Base-by-base conservation (phyloP, 2,888 invertebrate genomes). In the Cosmopolites sordidus region DNA sequence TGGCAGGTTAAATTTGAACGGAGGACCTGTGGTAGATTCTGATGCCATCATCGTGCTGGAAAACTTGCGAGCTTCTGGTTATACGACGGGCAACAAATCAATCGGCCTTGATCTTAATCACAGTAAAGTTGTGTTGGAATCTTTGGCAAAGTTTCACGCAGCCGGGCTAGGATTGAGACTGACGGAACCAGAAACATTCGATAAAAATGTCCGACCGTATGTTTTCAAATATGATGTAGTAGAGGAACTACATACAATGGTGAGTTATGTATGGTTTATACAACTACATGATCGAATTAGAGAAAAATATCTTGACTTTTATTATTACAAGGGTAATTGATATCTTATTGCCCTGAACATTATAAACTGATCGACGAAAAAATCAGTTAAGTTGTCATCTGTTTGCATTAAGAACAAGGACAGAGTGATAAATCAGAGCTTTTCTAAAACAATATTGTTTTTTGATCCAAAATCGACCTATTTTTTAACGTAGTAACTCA, bases 31-130 rank as follows among this genome's bases (percentile, higher is more conserved):
- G 6, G 74, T 79, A 1, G 78, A 79, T 56, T 70, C 76, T 0
- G 69, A 80, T 57, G 79, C 79, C 1, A 72, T 78, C 1, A 68
- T 81, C 14, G 55, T 81, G 1, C 64, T 79, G 62, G 77, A 79
- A 56, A 79, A 81, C 64, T 59, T 80, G 4, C 76, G 74, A 49
- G 9, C 16, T 43, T 27, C 41, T 42, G 56, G 48, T 16, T 52
- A 54, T 18, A 27, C 16, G 2, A 49, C 37, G 2, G 56, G 50
- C 1, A 14, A 49, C 8, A 57, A 57, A 47, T 1, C 17, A n/a
- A 17, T 17, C 14, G 56, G 56, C 2, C 30, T 54, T 14, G 47
- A 50, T 27, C 14, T 43, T 16, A 43, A 42, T 11, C 8, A n/a
- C 8, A 14, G 49, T 15, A 49, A 57, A 43, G 5, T 53, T 16